Evolutionary conservation across 1,140 invertebrate species (phyloP), one percentile per base, ranked within the genome.

Genomic region (Pygmarrhopalites habei): DNA sequence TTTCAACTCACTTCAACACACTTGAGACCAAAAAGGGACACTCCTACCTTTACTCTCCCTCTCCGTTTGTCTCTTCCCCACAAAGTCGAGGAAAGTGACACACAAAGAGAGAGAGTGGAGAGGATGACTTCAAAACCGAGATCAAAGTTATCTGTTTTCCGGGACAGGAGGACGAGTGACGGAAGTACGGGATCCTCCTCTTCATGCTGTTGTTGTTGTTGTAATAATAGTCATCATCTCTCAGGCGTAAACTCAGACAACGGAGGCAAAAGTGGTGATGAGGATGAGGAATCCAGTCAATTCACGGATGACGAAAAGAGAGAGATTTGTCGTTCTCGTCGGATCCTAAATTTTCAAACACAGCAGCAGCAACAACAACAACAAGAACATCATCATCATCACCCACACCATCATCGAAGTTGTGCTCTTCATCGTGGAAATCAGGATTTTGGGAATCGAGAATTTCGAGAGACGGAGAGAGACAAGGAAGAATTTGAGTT

Each of bases 401-500:
- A n/a, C n/a, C n/a, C n/a, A n/a, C n/a, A n/a, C n/a, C n/a, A n/a
- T n/a, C n/a, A n/a, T n/a, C n/a, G n/a, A n/a, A n/a, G n/a, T n/a
- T n/a, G n/a, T n/a, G n/a, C n/a, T n/a, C n/a, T n/a, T n/a, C n/a
- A n/a, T n/a, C n/a, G n/a, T n/a, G n/a, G n/a, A n/a, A n/a, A n/a
- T n/a, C n/a, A n/a, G n/a, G n/a, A n/a, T n/a, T n/a, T n/a, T 51
- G 19, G n/a, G 7, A 51, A 19, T 19, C 14, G 29, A 41, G 47
- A 47, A 1, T 10, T 59, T 15, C 3, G n/a, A 28, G 59, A 68
- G 52, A 43, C 55, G 23, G 55, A 67, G 26, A 60, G 52, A 39
- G 64, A 69, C 49, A 60, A 55, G 12, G 67, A 69, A 19, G 64
- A 66, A 21, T 66, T 67, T 61, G 67, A 64, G 32, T 51, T 66